Percentiles rank a stretch among this genome's conserved stretches.
These are phyloP conservation scores for Acanthis flammea DNA, from an alignment of 2,797 vertebrate species.

Conservation along the genomic window DNA sequence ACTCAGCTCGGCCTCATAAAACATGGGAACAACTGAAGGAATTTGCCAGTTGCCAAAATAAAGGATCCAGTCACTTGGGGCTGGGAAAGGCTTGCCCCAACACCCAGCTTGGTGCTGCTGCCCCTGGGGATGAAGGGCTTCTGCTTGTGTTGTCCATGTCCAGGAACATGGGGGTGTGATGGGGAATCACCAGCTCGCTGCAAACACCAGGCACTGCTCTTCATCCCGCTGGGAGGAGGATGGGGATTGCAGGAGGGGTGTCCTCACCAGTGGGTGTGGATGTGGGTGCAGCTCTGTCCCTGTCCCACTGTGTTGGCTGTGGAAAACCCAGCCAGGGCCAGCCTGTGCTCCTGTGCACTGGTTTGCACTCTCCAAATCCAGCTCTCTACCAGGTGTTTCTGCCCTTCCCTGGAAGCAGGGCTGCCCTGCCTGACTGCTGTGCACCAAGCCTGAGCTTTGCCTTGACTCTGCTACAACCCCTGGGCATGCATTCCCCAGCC, in stretches of 20 bases:
- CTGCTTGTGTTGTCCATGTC: fast-evolving
- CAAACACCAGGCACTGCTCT: fast-evolving
- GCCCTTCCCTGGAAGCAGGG: neutral
- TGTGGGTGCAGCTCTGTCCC: neutral
- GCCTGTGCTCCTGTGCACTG: neutral
- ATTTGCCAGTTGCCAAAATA: slow-evolving; percentile 17
- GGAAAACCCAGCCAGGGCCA: neutral
- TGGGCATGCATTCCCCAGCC: fast-evolving
- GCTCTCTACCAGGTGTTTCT: neutral
- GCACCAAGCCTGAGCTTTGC: neutral
- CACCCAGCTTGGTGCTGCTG: neutral
- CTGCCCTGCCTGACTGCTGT: fast-evolving
- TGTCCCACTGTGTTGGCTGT: neutral
- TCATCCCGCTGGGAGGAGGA: neutral
- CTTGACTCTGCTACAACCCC: neutral
- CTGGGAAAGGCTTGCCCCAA: neutral
- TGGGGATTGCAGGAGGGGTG: neutral
- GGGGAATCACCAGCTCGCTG: fast-evolving
- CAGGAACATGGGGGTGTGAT: fast-evolving
- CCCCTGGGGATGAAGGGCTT: neutral
- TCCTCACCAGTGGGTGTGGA: fast-evolving
- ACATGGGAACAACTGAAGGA: neutral
- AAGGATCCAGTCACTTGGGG: neutral
- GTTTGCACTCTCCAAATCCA: neutral
- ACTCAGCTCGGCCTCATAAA: neutral